Conservation (phyloP, 1,140 invertebrate genomes). For the Drosophila erecta region DNA sequence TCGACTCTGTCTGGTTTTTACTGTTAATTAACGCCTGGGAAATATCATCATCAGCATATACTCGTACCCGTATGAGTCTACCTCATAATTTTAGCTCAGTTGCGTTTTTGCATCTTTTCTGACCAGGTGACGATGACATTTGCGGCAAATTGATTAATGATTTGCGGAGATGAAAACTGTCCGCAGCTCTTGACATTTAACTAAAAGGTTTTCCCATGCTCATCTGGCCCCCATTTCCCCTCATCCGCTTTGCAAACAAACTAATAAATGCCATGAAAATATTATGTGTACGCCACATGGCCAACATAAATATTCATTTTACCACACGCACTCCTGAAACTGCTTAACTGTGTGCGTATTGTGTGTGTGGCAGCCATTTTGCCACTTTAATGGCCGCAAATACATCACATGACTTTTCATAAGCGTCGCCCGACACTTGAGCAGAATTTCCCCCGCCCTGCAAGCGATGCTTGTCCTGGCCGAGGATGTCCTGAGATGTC, state of each 20-base stretch:
- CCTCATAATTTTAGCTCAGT: conserved; percentile 9
- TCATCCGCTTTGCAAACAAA: conserved; percentile 9
- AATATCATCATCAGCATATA: conserved; percentile 19
- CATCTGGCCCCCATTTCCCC: neutral
- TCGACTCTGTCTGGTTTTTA: conserved; percentile 33
- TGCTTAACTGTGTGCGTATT: conserved; percentile 27
- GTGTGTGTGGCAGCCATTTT: conserved; percentile 57
- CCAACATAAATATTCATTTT: conserved; percentile 77
- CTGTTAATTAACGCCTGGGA: conserved; percentile 64
- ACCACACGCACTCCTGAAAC: conserved; percentile 44
- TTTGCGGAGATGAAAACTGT: conserved; percentile 49
- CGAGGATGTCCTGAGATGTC: conserved; percentile 49
- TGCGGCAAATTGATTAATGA: conserved; percentile 68
- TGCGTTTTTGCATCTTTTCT: conserved; percentile 21
- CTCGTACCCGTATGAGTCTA: conserved; percentile 1
- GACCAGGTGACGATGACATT: conserved; percentile 44
- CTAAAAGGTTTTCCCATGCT: conserved; percentile 36
- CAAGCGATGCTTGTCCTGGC: conserved; percentile 37
- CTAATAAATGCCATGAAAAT: conserved; percentile 74
- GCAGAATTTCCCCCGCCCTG: conserved; percentile 11
- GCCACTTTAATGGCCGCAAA: conserved; percentile 78
- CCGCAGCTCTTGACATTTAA: conserved; percentile 41
- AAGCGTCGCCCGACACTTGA: conserved; percentile 71
- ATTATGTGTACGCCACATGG: conserved; percentile 74
- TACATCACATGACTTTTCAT: conserved; percentile 80